Evolutionary conservation across 2,797 vertebrate species (phyloP).

Genomic region (Sebastes aleutianus): DNA sequence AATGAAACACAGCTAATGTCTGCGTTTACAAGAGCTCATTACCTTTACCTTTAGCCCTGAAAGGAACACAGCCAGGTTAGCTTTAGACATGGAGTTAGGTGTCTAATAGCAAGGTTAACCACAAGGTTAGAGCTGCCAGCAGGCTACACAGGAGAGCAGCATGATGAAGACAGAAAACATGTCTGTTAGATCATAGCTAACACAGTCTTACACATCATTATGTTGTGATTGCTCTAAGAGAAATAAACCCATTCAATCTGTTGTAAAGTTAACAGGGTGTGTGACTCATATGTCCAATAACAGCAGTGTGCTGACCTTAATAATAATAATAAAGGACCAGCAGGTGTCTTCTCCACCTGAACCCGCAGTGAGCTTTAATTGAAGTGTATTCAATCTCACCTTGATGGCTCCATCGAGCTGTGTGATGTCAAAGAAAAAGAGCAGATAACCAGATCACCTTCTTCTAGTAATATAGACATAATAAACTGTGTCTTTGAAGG

Average conservation of each 20-base stretch:
- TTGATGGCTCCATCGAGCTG: not conserved
- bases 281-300: not conserved
- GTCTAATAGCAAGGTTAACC: conserved; percentile 78
- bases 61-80: fast-evolving
- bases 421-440: not conserved
- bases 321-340: not conserved
- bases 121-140: conserved; percentile 77
- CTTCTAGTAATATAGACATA: not conserved
- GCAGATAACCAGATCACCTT: not conserved
- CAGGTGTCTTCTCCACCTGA: not conserved
- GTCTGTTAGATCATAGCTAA: fast-evolving
- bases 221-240: fast-evolving
- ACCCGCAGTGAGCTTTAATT: not conserved
- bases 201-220: fast-evolving
- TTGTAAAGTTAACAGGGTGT: not conserved
- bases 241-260: not conserved
- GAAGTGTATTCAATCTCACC: not conserved
- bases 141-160: not conserved
- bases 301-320: not conserved
- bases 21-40: fast-evolving
- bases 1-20: not conserved
- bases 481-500: not conserved
- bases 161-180: not conserved
- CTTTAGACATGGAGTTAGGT: not conserved
- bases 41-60: fast-evolving